These are phyloP conservation scores for Acronicta alni DNA, from an alignment of 2,888 invertebrate genomes.

Conservation along the genomic window DNA sequence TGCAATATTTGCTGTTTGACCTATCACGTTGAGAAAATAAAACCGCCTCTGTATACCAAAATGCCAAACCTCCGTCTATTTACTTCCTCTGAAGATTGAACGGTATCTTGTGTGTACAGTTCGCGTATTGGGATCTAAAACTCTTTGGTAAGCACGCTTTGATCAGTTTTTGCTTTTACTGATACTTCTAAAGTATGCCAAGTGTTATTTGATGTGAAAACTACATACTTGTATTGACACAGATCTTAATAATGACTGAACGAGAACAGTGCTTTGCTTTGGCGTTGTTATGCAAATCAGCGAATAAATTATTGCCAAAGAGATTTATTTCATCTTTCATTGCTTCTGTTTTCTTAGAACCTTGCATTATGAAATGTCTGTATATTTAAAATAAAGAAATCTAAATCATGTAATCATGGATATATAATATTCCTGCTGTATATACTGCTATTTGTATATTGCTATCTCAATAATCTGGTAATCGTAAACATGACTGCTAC, in stretches of 20 bases:
- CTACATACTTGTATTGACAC: slow-evolving; percentile 32
- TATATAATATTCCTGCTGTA: no score
- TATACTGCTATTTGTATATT: no score
- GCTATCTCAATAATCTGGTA: no score
- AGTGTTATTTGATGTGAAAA: slow-evolving; percentile 26
- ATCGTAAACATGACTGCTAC: no score
- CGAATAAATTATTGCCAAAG: slow-evolving; percentile 17
- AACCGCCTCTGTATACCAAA: slow-evolving; percentile 28
- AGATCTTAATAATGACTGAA: slow-evolving; percentile 27
- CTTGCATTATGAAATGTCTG: no score
- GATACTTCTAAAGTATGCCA: slow-evolving; percentile 29
- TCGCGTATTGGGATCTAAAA: slow-evolving; percentile 31
- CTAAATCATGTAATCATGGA: no score
- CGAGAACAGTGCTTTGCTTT: slow-evolving; percentile 21
- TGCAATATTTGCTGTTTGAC: slow-evolving; percentile 25
- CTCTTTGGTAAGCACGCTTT: slow-evolving; percentile 28
- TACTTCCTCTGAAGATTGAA: slow-evolving; percentile 42
- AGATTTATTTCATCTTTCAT: slow-evolving; percentile 3
- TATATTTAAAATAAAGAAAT: no score
- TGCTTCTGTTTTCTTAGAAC: no score
- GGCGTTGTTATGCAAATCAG: slow-evolving; percentile 20
- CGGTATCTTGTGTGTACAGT: slow-evolving; percentile 41
- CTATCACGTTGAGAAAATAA: slow-evolving; percentile 35
- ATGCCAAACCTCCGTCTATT: slow-evolving; percentile 40
- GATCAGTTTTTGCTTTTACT: slow-evolving; percentile 40